These are phyloP conservation scores for Ploceus nigricollis DNA, from an alignment of 2,113 vertebrate genomes.

Conservation along the genomic window DNA sequence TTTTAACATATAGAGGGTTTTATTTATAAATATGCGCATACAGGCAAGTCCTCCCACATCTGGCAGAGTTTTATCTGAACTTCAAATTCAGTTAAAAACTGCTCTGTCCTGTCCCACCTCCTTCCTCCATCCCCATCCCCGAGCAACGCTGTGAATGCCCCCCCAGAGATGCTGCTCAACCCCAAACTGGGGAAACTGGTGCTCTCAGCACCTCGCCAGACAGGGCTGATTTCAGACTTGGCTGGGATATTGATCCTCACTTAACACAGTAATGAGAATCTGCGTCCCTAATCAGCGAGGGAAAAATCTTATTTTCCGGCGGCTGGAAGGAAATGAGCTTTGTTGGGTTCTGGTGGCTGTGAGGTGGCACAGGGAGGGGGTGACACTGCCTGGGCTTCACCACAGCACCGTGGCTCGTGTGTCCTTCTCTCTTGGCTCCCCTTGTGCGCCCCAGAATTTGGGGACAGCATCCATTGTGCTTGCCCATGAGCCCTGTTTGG, in stretches of 20 bases:
- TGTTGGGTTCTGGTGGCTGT: not conserved
- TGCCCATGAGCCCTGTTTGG: too few relatives aligned
- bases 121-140: not conserved
- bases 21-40: too few relatives aligned
- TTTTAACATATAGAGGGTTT: not conserved
- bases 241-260: conserved; percentile 17
- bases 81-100: not conserved
- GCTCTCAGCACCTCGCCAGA: not conserved
- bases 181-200: not conserved
- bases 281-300: conserved; percentile 12
- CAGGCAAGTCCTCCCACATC: not conserved
- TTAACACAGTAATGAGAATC: conserved; percentile 43
- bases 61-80: not conserved
- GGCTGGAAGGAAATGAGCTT: not conserved
- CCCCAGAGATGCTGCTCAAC: not conserved
- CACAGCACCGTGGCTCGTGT: rapidly evolving
- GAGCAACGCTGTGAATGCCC: rapidly evolving
- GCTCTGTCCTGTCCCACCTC: not conserved
- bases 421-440: not conserved
- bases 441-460: rapidly evolving
- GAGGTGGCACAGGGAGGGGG: not conserved
- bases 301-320: conserved; percentile 45
- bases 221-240: conserved; percentile 7
- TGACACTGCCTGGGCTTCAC: not conserved
- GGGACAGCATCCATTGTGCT: rapidly evolving